Base-by-base conservation (phyloP, 2,113 vertebrate species). In the Caranx melampygus region DNA sequence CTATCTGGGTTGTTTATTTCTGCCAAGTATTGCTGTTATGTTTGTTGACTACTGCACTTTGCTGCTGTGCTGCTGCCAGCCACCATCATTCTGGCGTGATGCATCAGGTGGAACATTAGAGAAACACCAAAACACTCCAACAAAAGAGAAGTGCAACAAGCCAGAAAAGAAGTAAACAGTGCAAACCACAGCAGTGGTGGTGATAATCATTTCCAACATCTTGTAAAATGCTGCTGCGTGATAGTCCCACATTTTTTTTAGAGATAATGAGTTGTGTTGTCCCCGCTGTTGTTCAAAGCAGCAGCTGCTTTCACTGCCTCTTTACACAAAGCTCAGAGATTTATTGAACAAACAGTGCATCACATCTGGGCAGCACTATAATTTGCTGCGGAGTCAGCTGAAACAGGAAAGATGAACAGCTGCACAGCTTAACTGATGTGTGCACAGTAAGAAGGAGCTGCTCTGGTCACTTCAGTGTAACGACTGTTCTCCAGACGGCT, bases 281-380 rank as follows among this genome's bases (percentile, higher is more conserved):
- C 55, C 61, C 42, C 52, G 73, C 63, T 63, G 57, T 67, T 79
- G 42, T 75, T 71, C 59, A 31, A 57, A 33, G 62, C 49, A 60
- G 72, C 86, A 88, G 79, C 75, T 82, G 82, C 67, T 82, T 79
- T 64, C 52, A 69, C 71, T 79, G 82, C 72, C 51, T 84, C 51
- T 62, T 58, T 72, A 87, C 71, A 82, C 74, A 82, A 72, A 85
- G 63, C 37, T 45, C 20, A 8, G 5, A 78, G 62, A 82, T 78
- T 79, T 79, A 82, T 49, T 68, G 75, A 72, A 68, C 79, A 68
- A 82, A 76, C 71, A 81, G 20, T 20, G 57, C 69, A 79, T 72
- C 37, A 75, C 86, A 88, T 85, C 75, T 85, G 86, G 75, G 31
- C 44, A 34, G 49, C 49, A 65, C 31, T 49, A 66, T 42, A 76